Evolutionary conservation across 2,797 vertebrate species (phyloP).

Genomic region (Euphonia xanthogaster): DNA sequence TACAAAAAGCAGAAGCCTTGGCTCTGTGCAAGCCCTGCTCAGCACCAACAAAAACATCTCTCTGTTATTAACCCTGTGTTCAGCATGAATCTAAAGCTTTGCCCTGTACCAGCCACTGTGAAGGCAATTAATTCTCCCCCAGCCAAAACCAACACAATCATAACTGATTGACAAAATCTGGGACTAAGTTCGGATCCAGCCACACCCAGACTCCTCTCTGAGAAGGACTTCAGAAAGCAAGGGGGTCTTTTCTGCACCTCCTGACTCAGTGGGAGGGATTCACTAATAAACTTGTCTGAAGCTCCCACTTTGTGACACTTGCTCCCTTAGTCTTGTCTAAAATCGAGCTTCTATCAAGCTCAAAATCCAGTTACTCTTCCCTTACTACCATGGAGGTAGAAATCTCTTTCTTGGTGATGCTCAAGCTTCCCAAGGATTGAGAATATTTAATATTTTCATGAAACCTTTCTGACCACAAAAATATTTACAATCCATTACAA

Average conservation of each 20-base stretch:
- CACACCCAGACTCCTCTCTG: not conserved
- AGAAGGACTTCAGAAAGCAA: not conserved
- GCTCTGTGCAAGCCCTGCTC: not conserved
- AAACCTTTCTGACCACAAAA: not conserved
- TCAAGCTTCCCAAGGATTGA: not conserved
- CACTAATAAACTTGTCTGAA: not conserved
- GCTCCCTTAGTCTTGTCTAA: not conserved
- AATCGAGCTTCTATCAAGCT: not conserved
- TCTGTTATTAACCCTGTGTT: not conserved
- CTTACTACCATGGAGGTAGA: not conserved
- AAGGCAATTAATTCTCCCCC: not conserved
- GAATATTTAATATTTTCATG: not conserved
- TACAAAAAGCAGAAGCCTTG: not conserved
- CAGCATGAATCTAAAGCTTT: not conserved
- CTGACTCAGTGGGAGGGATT: not conserved
- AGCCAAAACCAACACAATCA: not conserved
- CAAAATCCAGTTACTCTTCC: not conserved
- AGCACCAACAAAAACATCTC: not conserved
- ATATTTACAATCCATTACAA: not conserved
- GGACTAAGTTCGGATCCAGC: no score
- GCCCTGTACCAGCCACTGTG: accelerated
- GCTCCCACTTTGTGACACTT: not conserved
- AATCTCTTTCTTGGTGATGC: not conserved
- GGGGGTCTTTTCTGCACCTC: not conserved
- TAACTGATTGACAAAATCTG: not conserved